Base-by-base conservation (phyloP, 2,888 invertebrate genomes). In the Aplocera efformata region DNA sequence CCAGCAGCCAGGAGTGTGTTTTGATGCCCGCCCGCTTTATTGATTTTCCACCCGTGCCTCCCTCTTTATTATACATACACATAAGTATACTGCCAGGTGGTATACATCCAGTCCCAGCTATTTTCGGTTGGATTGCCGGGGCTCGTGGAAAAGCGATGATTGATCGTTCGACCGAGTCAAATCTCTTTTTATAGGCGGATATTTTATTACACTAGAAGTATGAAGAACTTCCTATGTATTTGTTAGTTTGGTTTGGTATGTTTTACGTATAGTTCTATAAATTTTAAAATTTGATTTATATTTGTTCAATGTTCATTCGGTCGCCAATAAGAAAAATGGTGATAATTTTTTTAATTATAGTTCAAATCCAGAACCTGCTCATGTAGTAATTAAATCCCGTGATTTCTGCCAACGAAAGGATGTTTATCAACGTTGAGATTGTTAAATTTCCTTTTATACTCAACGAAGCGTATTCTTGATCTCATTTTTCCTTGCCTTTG, bases 21-120 rank as follows among this genome's bases (percentile, higher is more conserved):
- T 85, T 88, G 88, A 85, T 88, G 79, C 83, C 70, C 72, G 67
- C 84, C 82, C 79, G 83, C 71, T 79, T 73, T 88, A 88, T 88
- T 83, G 88, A 86, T 88, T 88, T 88, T 85, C 85, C 70, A 62
- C 67, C 64, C 70, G 61, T 48, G 55, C 71, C 70, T 51, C 75
- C 70, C 77, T 69, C 72, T 72, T 72, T 80, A 79, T 79, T 80
- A 79, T 79, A 83, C 79, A 79, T 76, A 75, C 22, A 17, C 13
- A 17, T 27, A 4, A 10, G 10, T 79, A 76, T 77, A 73, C 13
- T 40, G 45, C 45, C 48, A 47, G 52, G 50, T 70, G 67, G 60
- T 63, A 64, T 65, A 68, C 70, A 72, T 17, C 13, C 22, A 22
- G 22, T 72, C 70, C 67, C 73, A 60, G 79, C 80, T 85, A 85